These are phyloP conservation scores for Nannobrachium achirus DNA, from an alignment of 2,113 vertebrate species.

Conservation along the genomic window DNA sequence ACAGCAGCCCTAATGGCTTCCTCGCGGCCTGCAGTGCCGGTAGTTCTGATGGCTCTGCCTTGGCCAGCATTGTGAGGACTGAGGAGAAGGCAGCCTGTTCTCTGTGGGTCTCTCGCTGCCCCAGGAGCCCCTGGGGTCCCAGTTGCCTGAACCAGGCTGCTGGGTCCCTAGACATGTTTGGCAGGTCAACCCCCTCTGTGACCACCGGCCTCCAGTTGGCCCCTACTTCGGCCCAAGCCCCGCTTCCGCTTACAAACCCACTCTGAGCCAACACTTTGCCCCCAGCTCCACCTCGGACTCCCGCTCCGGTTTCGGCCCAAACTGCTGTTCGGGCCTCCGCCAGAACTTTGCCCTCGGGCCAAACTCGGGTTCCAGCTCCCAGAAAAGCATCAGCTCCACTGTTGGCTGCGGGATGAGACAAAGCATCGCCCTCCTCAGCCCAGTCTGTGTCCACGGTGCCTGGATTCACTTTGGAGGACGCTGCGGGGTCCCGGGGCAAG, in stretches of 20 bases:
- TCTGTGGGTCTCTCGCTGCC: slow-evolving; percentile 35
- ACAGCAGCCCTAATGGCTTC: slow-evolving; percentile 70
- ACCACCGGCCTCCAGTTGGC: slow-evolving; percentile 40
- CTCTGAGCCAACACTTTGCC: slow-evolving; percentile 41
- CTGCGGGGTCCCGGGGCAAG: slow-evolving; percentile 30
- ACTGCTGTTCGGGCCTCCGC: slow-evolving; percentile 40
- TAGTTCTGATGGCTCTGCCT: slow-evolving; percentile 65
- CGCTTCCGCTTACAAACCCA: slow-evolving; percentile 37
- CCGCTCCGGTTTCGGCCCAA: slow-evolving; percentile 53
- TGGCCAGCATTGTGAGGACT: slow-evolving; percentile 64
- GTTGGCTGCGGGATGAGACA: neutral
- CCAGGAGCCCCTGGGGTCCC: slow-evolving; percentile 38
- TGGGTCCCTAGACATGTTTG: slow-evolving; percentile 25
- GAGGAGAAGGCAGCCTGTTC: slow-evolving; percentile 68
- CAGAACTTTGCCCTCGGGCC: slow-evolving; percentile 50
- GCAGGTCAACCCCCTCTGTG: slow-evolving; percentile 9
- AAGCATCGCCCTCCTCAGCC: slow-evolving; percentile 12
- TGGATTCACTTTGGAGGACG: slow-evolving; percentile 36
- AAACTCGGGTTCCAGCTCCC: slow-evolving; percentile 10
- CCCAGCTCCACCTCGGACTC: neutral
- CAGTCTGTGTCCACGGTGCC: slow-evolving; percentile 17
- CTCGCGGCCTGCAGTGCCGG: slow-evolving; percentile 55
- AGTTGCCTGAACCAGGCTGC: slow-evolving; percentile 36
- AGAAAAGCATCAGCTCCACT: neutral
- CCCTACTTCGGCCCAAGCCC: slow-evolving; percentile 44